A percentile compares a stretch with the other conserved stretches of the same genome.
These are phyloP conservation scores for Eurytoma adleriae DNA, from an alignment of 2,888 invertebrate genomes.

Conservation along the genomic window DNA sequence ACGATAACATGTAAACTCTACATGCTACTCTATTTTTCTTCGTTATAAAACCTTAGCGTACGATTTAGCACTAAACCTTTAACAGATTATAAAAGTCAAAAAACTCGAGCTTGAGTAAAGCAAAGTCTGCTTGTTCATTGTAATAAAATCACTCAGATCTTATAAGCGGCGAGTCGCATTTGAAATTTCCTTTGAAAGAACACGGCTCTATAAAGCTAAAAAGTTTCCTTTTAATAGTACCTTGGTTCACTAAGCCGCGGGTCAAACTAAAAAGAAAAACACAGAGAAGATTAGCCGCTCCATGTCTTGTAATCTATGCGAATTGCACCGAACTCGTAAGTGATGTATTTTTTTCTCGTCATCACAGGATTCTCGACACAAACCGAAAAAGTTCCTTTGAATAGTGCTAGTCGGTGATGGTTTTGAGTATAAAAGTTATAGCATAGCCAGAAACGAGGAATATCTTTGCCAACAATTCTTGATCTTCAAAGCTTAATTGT, in stretches of 20 bases:
- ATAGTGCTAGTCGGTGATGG: constrained; percentile 6
- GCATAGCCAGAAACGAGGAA: constrained; percentile 37
- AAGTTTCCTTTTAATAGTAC: not conserved
- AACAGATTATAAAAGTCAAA: constrained; percentile 40
- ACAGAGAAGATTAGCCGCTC: constrained; percentile 19
- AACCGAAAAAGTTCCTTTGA: constrained; percentile 11
- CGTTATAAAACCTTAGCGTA: constrained; percentile 39
- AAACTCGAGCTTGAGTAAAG: constrained; percentile 39
- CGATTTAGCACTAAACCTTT: constrained; percentile 32
- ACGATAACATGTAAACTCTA: constrained; percentile 42
- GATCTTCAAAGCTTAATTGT: constrained; percentile 51
- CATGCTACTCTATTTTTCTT: constrained; percentile 24
- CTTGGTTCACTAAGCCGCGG: constrained; percentile 2
- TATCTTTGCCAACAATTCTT: constrained; percentile 24
- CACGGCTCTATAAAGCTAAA: constrained; percentile 5
- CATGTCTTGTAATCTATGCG: not conserved
- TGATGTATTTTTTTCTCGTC: constrained; percentile 19
- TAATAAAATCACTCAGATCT: constrained; percentile 47
- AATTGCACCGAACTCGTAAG: not conserved
- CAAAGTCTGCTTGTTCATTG: constrained; percentile 14
- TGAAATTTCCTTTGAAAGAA: constrained; percentile 6
- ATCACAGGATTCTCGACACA: constrained; percentile 35
- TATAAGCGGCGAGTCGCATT: constrained; percentile 10
- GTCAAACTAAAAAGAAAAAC: constrained; percentile 1
- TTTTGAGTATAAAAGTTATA: constrained; percentile 28